Base-by-base conservation (phyloP, 2,888 invertebrate species). In the Diploptera punctata region DNA sequence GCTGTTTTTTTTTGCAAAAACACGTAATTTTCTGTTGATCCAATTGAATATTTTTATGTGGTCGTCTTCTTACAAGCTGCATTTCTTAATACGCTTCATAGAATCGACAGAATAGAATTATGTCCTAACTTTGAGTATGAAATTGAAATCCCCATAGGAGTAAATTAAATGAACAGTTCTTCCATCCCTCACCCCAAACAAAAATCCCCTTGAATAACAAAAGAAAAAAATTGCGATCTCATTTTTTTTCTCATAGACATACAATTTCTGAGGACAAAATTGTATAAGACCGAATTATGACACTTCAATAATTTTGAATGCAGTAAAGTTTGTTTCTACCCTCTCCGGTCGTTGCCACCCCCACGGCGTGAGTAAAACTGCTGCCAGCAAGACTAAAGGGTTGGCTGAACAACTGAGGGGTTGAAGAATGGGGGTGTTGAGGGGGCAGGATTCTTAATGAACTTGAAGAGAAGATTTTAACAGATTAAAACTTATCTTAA, bases 131-230 rank as follows among this genome's bases (percentile, higher is more conserved):
- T 69, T 57, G 60, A 26, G 52, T 60, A 38, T 60, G 69, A 69
- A 69, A 69, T 60, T 69, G 69, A 69, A 69, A 69, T 69, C 69
- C 69, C 60, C 31, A 43, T 57, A 69, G 44, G 47, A 57, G 69
- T 69, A 69, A 69, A 69, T 69, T 69, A 69, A 69, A 69, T 69
- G 69, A 69, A 69, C 69, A 69, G 33, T 43, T 57, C 57, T 43
- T 52, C 62, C 47, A n/a, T 44, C 13, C 4, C 9, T 5, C 24
- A 3, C 9, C 9, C 47, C 19, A 5, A 29, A 49, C 26, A 57
- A 57, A 69, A 69, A 69, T 44, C 69, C 57, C 69, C 69, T 69
- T 69, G 69, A 69, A 54, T 69, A 54, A 57, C 69, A 69, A 71
- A 71, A 47, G 67, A 24, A 60, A 68, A 62, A 67, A 57, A 69